Percentiles rank a stretch among this genome's conserved stretches.
These are phyloP conservation scores for Mesochorus sp. DNA, from an alignment of 2,888 invertebrate species.

Conservation along the genomic window DNA sequence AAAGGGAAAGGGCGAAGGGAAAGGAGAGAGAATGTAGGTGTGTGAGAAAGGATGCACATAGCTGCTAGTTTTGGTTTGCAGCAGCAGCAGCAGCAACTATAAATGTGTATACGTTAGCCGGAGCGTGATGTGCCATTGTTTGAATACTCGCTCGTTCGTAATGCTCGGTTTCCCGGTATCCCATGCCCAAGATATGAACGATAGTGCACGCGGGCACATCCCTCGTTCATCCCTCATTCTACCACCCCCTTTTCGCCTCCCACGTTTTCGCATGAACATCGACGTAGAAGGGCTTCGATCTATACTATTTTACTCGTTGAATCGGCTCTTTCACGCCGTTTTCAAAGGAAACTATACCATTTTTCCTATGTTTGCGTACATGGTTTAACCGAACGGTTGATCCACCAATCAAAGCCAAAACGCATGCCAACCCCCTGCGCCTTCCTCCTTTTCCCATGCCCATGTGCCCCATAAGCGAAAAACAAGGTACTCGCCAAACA, in stretches of 20 bases:
- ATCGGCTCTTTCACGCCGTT: not conserved
- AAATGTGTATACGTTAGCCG: slow-evolving; percentile 64
- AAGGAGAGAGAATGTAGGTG: not conserved
- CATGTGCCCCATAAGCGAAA: no score
- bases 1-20: not conserved
- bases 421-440: no score
- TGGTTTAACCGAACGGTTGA: no score
- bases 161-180: slow-evolving; percentile 64
- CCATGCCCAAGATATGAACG: slow-evolving; percentile 62
- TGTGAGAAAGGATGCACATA: slow-evolving; percentile 36
- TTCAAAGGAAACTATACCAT: no score
- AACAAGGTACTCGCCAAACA: no score
- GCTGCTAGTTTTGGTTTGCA: no score
- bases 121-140: slow-evolving; percentile 67
- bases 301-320: not conserved
- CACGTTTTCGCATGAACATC: slow-evolving; percentile 8
- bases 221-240: slow-evolving; percentile 16
- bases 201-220: slow-evolving; percentile 37
- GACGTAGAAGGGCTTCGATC: not conserved
- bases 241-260: not conserved
- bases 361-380: no score
- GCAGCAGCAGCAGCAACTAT: slow-evolving; percentile 53
- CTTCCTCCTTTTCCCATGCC: no score
- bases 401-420: no score
- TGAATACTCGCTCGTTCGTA: slow-evolving; percentile 65